These are phyloP conservation scores for Drosophila athabasca DNA, from an alignment of 1,140 invertebrate species.

Conservation along the genomic window DNA sequence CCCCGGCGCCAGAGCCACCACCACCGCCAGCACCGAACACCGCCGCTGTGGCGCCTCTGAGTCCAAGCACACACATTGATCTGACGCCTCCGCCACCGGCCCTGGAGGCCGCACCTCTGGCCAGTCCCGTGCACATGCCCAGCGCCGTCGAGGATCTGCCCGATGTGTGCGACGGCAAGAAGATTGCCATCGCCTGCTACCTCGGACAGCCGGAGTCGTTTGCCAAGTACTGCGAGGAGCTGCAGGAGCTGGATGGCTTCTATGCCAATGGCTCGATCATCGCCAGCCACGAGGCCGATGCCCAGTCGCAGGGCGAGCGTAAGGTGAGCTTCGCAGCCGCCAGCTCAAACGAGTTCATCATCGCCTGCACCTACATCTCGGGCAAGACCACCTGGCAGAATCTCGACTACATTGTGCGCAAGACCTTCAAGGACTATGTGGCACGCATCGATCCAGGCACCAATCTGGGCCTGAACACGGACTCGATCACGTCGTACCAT, in stretches of 20 bases:
- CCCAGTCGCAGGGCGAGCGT: slow-evolving; percentile 83
- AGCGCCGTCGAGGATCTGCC: slow-evolving; percentile 87
- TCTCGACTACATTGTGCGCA: slow-evolving; percentile 94
- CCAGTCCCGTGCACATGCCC: slow-evolving; percentile 74
- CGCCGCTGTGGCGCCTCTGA: slow-evolving; percentile 46
- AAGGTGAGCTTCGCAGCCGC: slow-evolving; percentile 52
- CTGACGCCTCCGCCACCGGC: slow-evolving; percentile 79
- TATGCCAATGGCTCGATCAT: slow-evolving; percentile 73
- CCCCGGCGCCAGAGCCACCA: slow-evolving; percentile 82
- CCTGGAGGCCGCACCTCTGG: slow-evolving; percentile 61
- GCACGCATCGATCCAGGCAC: slow-evolving; percentile 95
- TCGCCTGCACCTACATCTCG: slow-evolving; percentile 95
- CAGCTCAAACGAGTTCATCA: slow-evolving; percentile 87
- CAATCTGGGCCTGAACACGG: slow-evolving; percentile 94
- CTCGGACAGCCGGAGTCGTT: slow-evolving; percentile 92
- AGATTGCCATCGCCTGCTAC: slow-evolving; percentile 92
- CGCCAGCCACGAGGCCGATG: slow-evolving; percentile 78
- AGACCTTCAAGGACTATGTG: slow-evolving; percentile 97
- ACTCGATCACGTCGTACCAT: slow-evolving; percentile 96
- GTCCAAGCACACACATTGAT: slow-evolving; percentile 79
- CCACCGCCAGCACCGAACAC: slow-evolving; percentile 67
- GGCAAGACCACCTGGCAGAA: slow-evolving; percentile 98
- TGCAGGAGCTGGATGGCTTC: slow-evolving; percentile 85
- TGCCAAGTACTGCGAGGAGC: slow-evolving; percentile 88
- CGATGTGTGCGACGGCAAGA: slow-evolving; percentile 92